These are phyloP conservation scores for Melozone crissalis DNA, from an alignment of 2,113 vertebrate genomes.

Conservation along the genomic window DNA sequence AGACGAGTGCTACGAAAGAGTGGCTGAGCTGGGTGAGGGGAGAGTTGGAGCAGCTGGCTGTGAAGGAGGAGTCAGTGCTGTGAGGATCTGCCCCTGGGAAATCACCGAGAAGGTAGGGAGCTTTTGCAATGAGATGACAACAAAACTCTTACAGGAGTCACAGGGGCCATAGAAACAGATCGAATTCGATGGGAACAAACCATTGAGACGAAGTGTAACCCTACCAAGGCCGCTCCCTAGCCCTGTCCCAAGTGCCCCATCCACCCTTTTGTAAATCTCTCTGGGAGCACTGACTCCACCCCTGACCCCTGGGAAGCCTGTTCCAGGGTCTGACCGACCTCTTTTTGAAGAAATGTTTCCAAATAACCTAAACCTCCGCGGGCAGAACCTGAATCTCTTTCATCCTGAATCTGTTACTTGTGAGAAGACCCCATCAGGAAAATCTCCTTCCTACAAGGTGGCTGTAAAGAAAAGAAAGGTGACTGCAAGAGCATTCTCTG, in stretches of 20 bases:
- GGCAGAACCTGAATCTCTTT: not conserved
- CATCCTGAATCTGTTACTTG: no score
- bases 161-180: not conserved
- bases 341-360: not conserved
- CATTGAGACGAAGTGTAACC: not conserved
- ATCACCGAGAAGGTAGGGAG: no score
- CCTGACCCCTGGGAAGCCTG: not conserved
- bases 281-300: not conserved
- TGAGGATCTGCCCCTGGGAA: no score
- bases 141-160: not conserved
- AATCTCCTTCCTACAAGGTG: not conserved
- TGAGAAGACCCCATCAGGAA: not conserved
- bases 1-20: no score
- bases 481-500: not conserved
- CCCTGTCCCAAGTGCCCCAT: no score
- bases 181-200: not conserved
- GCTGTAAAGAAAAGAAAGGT: not conserved
- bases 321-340: not conserved
- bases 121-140: no score
- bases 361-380: not conserved
- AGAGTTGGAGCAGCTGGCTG: no score
- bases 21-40: no score
- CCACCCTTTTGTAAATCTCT: fast-evolving
- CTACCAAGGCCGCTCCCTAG: not conserved
- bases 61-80: no score